A percentile compares a stretch with the other conserved stretches of the same genome.
Conservation (phyloP, 2,797 vertebrate species). For the Glossophaga mutica region DNA sequence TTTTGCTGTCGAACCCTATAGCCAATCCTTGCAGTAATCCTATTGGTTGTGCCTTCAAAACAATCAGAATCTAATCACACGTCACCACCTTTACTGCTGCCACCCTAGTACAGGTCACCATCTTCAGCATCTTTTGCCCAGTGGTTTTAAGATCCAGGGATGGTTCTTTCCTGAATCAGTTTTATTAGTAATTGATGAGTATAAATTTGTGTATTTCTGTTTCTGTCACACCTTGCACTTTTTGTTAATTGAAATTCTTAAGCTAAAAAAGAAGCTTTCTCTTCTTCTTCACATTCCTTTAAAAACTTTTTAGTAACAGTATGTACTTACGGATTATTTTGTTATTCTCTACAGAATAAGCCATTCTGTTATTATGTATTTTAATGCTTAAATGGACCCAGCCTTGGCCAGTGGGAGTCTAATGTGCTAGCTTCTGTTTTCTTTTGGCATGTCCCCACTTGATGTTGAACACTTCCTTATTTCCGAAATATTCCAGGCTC, state of each 20-base stretch:
- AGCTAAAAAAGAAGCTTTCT: not conserved
- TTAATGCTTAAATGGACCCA: not conserved
- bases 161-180: not conserved
- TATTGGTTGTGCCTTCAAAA: not conserved
- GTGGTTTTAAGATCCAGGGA: not conserved
- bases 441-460: not conserved
- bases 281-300: not conserved
- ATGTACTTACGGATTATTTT: not conserved
- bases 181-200: not conserved
- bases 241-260: not conserved
- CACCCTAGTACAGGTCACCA: not conserved
- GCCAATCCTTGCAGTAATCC: not conserved
- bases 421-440: not conserved
- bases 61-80: not conserved
- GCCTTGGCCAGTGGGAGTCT: not conserved
- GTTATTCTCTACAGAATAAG: not conserved
- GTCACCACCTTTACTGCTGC: not conserved
- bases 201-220: not conserved
- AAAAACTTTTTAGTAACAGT: not conserved
- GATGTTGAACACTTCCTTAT: not conserved
- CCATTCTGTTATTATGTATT: not conserved
- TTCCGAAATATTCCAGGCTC: not conserved
- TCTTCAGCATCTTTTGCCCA: not conserved
- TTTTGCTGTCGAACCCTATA: not conserved
- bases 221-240: not conserved